A percentile compares a stretch with the other conserved stretches of the same genome.
These are phyloP conservation scores for Oreochromis tanganicae DNA, from an alignment of 2,113 vertebrate species.

Conservation along the genomic window DNA sequence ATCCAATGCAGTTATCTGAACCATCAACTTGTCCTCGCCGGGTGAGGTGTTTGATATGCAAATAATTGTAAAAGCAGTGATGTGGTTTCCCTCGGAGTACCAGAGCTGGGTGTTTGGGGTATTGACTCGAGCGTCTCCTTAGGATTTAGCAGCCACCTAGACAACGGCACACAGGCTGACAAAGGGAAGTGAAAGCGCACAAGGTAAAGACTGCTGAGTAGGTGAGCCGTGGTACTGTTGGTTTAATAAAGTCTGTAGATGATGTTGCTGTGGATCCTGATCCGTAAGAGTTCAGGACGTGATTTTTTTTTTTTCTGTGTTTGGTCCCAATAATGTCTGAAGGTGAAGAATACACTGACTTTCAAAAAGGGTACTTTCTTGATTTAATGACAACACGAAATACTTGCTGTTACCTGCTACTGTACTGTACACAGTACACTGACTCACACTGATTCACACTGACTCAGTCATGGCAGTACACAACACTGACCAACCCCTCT, in stretches of 20 bases:
- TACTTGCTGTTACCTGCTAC: neutral
- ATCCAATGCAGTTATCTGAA: neutral
- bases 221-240: neutral
- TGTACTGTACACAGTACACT: neutral
- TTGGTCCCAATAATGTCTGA: neutral
- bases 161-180: constrained; percentile 35
- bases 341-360: neutral
- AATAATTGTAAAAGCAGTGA: constrained; percentile 16
- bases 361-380: neutral
- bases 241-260: neutral
- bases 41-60: constrained; percentile 36
- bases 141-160: constrained; percentile 5
- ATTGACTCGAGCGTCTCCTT: neutral
- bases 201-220: neutral
- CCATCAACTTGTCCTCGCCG: neutral
- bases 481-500: neutral
- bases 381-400: neutral
- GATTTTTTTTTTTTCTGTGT: neutral
- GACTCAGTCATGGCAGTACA: neutral
- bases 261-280: neutral
- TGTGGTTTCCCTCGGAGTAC: neutral
- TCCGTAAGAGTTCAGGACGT: neutral
- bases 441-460: neutral
- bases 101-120: neutral
- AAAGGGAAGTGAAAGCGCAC: neutral